These are phyloP conservation scores for Octodonta nipae DNA, from an alignment of 2,888 invertebrate species.

Conservation along the genomic window DNA sequence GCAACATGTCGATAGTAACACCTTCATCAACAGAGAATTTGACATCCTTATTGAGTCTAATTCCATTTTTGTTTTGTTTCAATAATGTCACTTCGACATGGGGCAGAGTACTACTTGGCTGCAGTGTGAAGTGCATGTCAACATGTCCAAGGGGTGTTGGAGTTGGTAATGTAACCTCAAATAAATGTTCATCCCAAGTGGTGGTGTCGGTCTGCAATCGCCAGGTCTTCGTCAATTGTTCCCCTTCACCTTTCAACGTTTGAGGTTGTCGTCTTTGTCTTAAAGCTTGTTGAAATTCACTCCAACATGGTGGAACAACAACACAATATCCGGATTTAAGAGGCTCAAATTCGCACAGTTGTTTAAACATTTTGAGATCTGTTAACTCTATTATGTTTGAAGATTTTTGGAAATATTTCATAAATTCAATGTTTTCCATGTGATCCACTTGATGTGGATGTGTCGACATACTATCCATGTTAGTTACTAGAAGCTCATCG, in stretches of 20 bases:
- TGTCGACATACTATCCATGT: slow-evolving; percentile 11
- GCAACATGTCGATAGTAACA: slow-evolving; percentile 35
- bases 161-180: slow-evolving; percentile 74
- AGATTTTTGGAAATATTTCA: slow-evolving; percentile 29
- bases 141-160: slow-evolving; percentile 72
- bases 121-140: slow-evolving; percentile 74
- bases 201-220: slow-evolving; percentile 73
- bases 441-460: slow-evolving; percentile 17
- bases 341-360: slow-evolving; percentile 63
- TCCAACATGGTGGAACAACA: slow-evolving; percentile 87
- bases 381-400: slow-evolving; percentile 21
- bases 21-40: slow-evolving; percentile 39
- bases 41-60: slow-evolving; percentile 42
- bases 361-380: slow-evolving; percentile 47
- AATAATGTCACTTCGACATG: slow-evolving; percentile 53
- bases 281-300: slow-evolving; percentile 82
- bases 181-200: slow-evolving; percentile 86
- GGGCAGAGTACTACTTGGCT: slow-evolving; percentile 63
- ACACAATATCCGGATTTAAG: slow-evolving; percentile 55
- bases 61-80: slow-evolving; percentile 50
- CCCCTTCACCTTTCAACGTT: slow-evolving; percentile 51
- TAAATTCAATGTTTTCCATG: slow-evolving; percentile 22
- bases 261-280: slow-evolving; percentile 80
- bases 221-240: slow-evolving; percentile 75
- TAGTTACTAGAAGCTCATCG: slow-evolving; percentile 39